Percentiles rank a stretch among this genome's conserved stretches.
phyloP scores from a whole-genome alignment of 2,113 vertebrate genomes.

The Peucedramus taeniatus region DNA sequence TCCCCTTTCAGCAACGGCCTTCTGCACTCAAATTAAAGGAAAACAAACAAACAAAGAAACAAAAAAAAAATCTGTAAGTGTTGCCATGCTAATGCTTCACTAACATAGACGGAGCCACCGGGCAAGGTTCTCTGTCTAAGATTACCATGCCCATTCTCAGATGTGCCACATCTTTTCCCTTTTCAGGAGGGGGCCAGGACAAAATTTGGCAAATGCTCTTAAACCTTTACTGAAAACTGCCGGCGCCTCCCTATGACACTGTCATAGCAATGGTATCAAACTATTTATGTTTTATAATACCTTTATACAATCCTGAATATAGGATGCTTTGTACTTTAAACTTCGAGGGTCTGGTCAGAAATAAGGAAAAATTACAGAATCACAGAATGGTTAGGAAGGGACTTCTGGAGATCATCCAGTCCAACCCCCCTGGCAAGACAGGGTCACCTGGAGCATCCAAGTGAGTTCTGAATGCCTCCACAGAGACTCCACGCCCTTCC shows the following conservation, averaged over 20 bases:
- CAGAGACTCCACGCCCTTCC: background rate
- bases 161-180: background rate
- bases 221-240: background rate
- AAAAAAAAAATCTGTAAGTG: background rate
- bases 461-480: background rate
- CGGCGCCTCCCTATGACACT: background rate
- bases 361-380: background rate
- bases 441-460: background rate
- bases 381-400: too few relatives aligned
- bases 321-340: background rate
- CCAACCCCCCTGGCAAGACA: background rate
- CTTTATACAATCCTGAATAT: too few relatives aligned
- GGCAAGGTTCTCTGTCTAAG: background rate
- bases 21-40: background rate
- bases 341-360: background rate
- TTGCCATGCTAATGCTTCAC: background rate
- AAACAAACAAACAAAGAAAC: background rate
- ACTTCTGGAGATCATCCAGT: background rate
- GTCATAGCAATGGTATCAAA: accelerated
- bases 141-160: background rate
- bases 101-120: accelerated
- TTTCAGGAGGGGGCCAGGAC: background rate
- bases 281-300: accelerated
- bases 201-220: background rate
- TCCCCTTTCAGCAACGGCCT: background rate